Percentiles rank a stretch among this genome's conserved stretches.
These are phyloP conservation scores for Plagodis pulveraria DNA, from an alignment of 2,888 invertebrate genomes.

Conservation along the genomic window DNA sequence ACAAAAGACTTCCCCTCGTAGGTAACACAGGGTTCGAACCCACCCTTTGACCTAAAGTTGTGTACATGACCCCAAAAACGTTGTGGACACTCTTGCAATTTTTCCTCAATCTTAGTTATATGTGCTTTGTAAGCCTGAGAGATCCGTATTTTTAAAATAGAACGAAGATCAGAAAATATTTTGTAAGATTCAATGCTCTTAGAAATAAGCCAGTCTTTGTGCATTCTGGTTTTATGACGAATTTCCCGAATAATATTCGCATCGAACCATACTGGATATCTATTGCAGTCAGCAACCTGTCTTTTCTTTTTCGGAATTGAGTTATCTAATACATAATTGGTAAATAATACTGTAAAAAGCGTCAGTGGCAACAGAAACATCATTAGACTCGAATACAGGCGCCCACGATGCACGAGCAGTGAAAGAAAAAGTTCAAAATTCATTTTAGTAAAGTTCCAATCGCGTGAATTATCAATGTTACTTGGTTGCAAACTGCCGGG, in stretches of 20 bases:
- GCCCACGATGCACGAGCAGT: neutral
- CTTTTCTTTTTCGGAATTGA: too few relatives aligned
- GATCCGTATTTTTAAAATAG: too few relatives aligned
- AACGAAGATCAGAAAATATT: too few relatives aligned
- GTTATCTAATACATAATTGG: too few relatives aligned
- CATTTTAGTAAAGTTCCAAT: conserved; percentile 1
- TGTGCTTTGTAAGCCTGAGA: neutral
- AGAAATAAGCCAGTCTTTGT: neutral
- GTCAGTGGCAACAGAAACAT: neutral
- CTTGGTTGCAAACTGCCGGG: neutral
- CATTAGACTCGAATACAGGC: neutral
- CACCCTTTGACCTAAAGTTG: neutral
- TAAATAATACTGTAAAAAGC: too few relatives aligned
- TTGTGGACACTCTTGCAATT: neutral
- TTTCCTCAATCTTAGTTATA: neutral
- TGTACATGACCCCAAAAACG: conserved; percentile 2
- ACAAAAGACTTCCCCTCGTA: neutral
- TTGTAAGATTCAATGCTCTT: neutral
- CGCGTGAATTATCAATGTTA: neutral
- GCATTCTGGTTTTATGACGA: neutral
- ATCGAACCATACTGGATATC: neutral
- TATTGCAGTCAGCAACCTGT: too few relatives aligned
- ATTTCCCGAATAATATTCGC: conserved; percentile 1
- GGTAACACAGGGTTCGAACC: too few relatives aligned
- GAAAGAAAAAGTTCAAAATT: too few relatives aligned